Evolutionary conservation across 1,140 invertebrate genomes (phyloP).

Genomic region (Hydropsyche tenuis): DNA sequence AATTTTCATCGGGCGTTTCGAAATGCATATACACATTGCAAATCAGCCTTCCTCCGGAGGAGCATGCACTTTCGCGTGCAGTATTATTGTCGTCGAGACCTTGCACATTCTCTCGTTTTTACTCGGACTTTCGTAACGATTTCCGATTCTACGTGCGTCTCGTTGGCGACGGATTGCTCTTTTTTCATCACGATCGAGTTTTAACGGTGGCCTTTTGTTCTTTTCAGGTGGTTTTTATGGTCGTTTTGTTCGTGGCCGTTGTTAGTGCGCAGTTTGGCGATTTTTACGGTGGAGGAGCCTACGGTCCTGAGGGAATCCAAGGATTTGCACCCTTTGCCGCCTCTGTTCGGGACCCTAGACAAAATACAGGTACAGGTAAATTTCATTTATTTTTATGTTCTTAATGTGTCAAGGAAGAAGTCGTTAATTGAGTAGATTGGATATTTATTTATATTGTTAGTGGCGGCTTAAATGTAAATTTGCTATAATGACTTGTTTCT

Average conservation of each 20-base stretch:
- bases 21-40: too few species aligned
- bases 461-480: too few species aligned
- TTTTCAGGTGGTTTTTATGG: constrained; percentile 56
- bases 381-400: too few species aligned
- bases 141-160: too few species aligned
- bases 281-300: constrained; percentile 54
- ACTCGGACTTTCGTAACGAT: too few species aligned
- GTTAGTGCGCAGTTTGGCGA: constrained; percentile 56
- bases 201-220: constrained; percentile 42
- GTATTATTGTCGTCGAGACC: neutral
- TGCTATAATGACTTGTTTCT: too few species aligned
- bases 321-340: constrained; percentile 53
- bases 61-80: neutral
- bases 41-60: too few species aligned
- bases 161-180: too few species aligned
- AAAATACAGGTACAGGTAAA: constrained; percentile 55
- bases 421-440: too few species aligned
- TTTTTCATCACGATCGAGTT: neutral
- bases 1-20: too few species aligned
- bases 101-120: neutral
- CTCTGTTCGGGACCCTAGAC: constrained; percentile 57
- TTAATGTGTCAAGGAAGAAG: too few species aligned
- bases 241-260: constrained; percentile 55
- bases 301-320: constrained; percentile 54
- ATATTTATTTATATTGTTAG: too few species aligned